phyloP scores from a whole-genome alignment of 2,888 invertebrate species.

The Dysmachus trigonus region DNA sequence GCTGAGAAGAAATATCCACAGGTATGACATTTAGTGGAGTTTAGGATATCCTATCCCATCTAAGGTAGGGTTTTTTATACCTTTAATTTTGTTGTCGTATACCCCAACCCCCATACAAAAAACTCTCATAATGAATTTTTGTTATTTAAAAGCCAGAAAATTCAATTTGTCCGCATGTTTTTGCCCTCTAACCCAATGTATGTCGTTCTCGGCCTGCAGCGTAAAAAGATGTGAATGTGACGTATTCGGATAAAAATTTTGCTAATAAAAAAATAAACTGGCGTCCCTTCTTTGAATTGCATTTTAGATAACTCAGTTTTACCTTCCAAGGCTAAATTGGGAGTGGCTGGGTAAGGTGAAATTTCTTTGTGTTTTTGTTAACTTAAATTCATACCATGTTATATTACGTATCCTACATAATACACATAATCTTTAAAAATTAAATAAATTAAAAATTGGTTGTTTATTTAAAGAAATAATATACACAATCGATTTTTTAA shows the following conservation, averaged over 20 bases:
- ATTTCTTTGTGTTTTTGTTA: no score
- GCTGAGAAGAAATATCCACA: constrained; percentile 4
- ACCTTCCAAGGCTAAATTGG: not conserved
- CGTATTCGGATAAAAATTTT: not conserved
- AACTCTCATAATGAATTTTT: constrained; percentile 25
- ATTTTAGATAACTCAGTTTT: not conserved
- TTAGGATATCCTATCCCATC: not conserved
- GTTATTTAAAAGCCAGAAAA: constrained; percentile 37
- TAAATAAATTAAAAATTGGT: no score
- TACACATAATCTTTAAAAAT: no score
- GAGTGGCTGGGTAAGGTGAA: no score
- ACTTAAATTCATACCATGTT: no score
- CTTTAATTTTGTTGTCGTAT: constrained; percentile 29
- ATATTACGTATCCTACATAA: no score
- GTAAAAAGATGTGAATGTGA: not conserved
- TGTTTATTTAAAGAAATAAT: no score
- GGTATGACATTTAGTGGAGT: not conserved
- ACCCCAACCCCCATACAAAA: not conserved
- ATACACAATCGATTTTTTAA: no score
- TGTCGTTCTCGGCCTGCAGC: not conserved
- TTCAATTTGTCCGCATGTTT: constrained; percentile 5
- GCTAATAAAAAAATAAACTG: not conserved
- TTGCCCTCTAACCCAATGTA: not conserved
- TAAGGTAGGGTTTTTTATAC: constrained; percentile 25
- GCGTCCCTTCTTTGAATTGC: not conserved